Percentiles rank a stretch among this genome's conserved stretches.
These are phyloP conservation scores for Phyllotis vaccarum DNA, from an alignment of 2,797 vertebrate species.

Conservation along the genomic window DNA sequence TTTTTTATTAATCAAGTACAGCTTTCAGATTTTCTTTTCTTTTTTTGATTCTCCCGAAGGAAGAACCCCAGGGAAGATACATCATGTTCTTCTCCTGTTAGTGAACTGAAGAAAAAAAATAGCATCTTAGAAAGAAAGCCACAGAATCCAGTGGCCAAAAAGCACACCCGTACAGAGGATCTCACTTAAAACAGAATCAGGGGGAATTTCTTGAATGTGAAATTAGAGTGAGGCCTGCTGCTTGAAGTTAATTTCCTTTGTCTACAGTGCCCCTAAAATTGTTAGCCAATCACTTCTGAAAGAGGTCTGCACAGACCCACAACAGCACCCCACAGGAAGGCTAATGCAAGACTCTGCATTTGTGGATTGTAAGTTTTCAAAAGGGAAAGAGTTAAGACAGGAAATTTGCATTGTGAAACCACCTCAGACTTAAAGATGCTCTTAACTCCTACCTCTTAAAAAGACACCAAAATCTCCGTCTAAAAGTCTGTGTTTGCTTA, in stretches of 20 bases:
- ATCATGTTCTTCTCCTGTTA: slow-evolving; percentile 49
- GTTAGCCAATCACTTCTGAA: not conserved
- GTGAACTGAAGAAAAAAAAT: slow-evolving; percentile 58
- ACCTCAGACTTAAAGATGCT: slow-evolving; percentile 34
- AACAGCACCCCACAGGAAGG: not conserved
- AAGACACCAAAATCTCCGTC: not conserved
- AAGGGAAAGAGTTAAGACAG: slow-evolving; percentile 21
- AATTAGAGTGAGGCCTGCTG: not conserved
- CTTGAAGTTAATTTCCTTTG: slow-evolving; percentile 23
- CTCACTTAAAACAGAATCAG: not conserved
- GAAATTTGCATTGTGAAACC: slow-evolving; percentile 63
- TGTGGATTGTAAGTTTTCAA: slow-evolving; percentile 62
- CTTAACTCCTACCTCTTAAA: not conserved
- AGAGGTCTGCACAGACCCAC: not conserved
- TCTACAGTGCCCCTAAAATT: not conserved
- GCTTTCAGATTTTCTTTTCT: slow-evolving; percentile 9
- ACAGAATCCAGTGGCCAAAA: slow-evolving; percentile 15
- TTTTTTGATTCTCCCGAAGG: not conserved
- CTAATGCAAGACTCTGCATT: slow-evolving; percentile 53
- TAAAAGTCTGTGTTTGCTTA: not conserved
- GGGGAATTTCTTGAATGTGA: slow-evolving; percentile 16
- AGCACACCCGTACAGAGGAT: not conserved
- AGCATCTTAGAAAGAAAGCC: slow-evolving; percentile 34
- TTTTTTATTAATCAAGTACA: slow-evolving; percentile 46
- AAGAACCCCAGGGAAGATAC: not conserved